Conservation (phyloP, 37 sponge, comb jelly and placozoan species). For the Mnemiopsis leidyi region DNA sequence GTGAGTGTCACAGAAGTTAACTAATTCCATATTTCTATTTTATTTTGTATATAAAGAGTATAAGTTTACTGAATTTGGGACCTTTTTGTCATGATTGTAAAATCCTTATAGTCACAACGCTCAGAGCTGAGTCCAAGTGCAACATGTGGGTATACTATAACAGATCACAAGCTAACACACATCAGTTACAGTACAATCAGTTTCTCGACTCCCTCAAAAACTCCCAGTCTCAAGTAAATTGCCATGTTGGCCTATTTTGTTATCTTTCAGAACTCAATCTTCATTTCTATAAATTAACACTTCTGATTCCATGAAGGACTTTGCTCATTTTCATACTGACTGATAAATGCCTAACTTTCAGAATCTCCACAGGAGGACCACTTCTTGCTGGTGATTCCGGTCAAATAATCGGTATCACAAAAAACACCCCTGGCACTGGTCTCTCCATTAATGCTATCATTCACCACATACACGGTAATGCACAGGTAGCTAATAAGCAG, state of each 20-base stretch:
- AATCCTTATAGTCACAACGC: too few relatives aligned
- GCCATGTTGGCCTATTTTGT: too few relatives aligned
- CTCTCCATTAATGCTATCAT: constrained; percentile 20
- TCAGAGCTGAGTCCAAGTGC: not conserved
- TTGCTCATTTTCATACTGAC: too few relatives aligned
- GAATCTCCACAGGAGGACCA: constrained; percentile 46
- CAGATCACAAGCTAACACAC: not conserved
- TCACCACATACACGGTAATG: constrained; percentile 30
- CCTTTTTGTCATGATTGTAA: too few relatives aligned
- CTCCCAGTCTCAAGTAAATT: not conserved
- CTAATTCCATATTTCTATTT: too few relatives aligned
- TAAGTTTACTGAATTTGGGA: too few relatives aligned
- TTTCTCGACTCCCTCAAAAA: not conserved
- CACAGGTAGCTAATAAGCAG: too few relatives aligned
- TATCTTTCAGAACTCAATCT: too few relatives aligned
- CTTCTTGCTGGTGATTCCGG: not conserved
- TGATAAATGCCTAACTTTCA: not conserved
- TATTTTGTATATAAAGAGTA: too few relatives aligned
- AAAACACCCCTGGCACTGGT: not conserved
- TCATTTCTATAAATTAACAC: too few relatives aligned
- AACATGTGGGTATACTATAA: not conserved
- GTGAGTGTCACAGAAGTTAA: too few relatives aligned
- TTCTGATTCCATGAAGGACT: too few relatives aligned
- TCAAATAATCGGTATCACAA: not conserved
- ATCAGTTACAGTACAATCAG: not conserved